A percentile compares a stretch with the other conserved stretches of the same genome.
Conservation (phyloP, 2,113 vertebrate genomes). For the Cynopterus brachyotis region DNA sequence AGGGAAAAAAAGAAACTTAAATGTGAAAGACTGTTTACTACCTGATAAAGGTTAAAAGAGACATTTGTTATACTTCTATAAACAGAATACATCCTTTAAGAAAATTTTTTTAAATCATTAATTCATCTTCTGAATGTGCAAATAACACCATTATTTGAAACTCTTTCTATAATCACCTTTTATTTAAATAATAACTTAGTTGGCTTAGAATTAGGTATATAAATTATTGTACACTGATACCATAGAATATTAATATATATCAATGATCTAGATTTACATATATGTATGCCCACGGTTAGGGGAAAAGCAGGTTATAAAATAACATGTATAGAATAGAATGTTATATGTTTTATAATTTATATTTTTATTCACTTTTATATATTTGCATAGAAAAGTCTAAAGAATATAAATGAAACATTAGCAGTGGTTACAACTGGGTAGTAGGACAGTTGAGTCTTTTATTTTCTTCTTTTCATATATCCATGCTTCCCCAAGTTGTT, state of each 20-base stretch:
- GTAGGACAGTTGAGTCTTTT: background rate
- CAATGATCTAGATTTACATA: background rate
- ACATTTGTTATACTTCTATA: background rate
- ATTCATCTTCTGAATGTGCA: background rate
- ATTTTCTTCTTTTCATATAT: background rate
- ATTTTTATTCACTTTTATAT: background rate
- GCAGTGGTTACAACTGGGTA: background rate
- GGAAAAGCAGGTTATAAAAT: background rate
- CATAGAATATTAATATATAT: background rate
- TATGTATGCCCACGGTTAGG: background rate
- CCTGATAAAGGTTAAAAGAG: background rate
- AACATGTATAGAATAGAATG: background rate
- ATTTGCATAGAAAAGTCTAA: background rate
- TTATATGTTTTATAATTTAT: background rate
- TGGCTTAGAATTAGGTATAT: slow-evolving; percentile 15
- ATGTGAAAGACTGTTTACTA: background rate
- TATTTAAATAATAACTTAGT: background rate
- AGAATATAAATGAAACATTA: slow-evolving; percentile 4
- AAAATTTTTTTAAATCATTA: background rate
- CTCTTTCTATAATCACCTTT: background rate
- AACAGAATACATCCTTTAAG: background rate
- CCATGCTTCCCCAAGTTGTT: background rate
- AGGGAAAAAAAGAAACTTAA: background rate
- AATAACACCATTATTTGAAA: background rate
- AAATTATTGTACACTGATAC: background rate